Evolutionary conservation across 2,888 invertebrate species (phyloP).

Genomic region (Caenorhabditis zanzibari): DNA sequence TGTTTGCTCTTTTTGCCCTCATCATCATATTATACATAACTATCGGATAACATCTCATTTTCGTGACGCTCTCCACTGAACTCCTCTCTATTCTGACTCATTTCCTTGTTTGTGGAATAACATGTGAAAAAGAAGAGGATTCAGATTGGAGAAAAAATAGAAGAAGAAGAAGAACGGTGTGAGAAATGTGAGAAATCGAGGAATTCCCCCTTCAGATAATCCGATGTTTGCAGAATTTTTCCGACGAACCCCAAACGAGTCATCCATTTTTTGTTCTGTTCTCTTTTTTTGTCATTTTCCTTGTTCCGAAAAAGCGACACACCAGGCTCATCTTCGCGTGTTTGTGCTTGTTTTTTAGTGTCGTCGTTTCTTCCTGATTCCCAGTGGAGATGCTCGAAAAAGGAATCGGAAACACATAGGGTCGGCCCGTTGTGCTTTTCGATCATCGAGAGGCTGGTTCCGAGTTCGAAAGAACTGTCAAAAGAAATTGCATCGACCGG

Average conservation of each 20-base stretch:
- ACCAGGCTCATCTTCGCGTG: constrained; percentile 45
- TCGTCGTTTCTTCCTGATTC: constrained; percentile 14
- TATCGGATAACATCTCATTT: constrained; percentile 42
- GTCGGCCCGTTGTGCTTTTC: constrained; percentile 28
- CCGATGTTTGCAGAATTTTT: constrained; percentile 52
- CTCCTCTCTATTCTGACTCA: constrained; percentile 27
- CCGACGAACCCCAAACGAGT: constrained; percentile 32
- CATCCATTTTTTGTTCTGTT: constrained; percentile 47
- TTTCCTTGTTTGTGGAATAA: background rate
- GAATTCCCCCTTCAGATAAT: constrained; percentile 41
- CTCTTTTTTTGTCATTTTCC: constrained; percentile 15
- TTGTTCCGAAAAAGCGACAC: constrained; percentile 33
- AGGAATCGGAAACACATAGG: constrained; percentile 16
- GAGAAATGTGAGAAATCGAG: constrained; percentile 22
- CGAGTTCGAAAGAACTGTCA: constrained; percentile 8
- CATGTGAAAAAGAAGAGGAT: constrained; percentile 9
- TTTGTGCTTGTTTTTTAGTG: constrained; percentile 41
- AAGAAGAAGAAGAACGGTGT: constrained; percentile 34
- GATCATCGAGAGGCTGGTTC: constrained; percentile 39
- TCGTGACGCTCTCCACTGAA: constrained; percentile 9
- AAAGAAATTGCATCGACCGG: constrained; percentile 74
- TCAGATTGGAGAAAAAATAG: background rate
- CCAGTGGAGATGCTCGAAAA: constrained; percentile 7
- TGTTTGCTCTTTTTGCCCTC: constrained; percentile 54
- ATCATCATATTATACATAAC: constrained; percentile 42